Base-by-base conservation (phyloP, 35 echinoderm and acorn worm genomes). In the Ophioderma brevispina region DNA sequence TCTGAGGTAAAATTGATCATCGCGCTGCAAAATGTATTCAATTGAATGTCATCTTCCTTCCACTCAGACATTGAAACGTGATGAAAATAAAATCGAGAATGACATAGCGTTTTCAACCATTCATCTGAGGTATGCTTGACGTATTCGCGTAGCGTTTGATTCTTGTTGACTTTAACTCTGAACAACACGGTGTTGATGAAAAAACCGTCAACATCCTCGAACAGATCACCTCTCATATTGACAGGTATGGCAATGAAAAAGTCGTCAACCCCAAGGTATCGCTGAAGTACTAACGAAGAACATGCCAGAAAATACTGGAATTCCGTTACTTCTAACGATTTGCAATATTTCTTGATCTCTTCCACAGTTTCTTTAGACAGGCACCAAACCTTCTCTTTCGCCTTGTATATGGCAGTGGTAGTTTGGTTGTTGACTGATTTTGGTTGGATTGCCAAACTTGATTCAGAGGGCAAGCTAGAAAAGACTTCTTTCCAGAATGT, bases 101-200 rank as follows among this genome's bases (percentile, higher is more conserved):
- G 78, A 33, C 34, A 35, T 15, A 35, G 34, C 32, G 78, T 40
- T 35, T 80, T 80, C 78, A 36, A 80, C 78, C 78, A 80, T 35
- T 80, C 30, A 32, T 37, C 32, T 36, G 13, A 35, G 78, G 36
- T 80, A 31, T 36, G 6, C 32, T 35, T 80, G 4, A 80, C 78
- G 38, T 37, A 80, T 4, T 80, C 78, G 3, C 31, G 13, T 5
- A 80, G 3, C 31, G 78, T 34, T 80, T 80, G 78, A 23, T 80
- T 80, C 32, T 80, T 80, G 13, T 80, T 36, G 38, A 80, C 78
- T 80, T 14, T 40, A 13, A 80, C 78, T 35, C 78, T 80, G 34
- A 80, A 80, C 78, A 80, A 4, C 13, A 80, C 78, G 17, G 78
- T 80, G 78, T 80, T 80, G 78, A 80, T 80, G 38, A 80, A 80